Evolutionary conservation across 2,888 invertebrate species (phyloP).

Genomic region (Romanomermis culicivorax): DNA sequence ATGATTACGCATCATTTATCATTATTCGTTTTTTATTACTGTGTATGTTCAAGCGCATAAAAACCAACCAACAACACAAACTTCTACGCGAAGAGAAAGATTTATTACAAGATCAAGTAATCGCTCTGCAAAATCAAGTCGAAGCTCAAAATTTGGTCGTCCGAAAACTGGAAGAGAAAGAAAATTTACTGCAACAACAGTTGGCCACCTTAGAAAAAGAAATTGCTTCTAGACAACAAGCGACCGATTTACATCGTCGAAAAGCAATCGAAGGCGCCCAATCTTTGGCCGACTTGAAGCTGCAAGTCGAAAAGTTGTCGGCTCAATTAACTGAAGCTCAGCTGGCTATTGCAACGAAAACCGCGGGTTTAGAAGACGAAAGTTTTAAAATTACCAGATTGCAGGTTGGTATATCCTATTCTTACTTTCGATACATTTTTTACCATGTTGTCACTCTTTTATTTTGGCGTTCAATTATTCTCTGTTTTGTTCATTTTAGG

Average conservation of each 20-base stretch:
- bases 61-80: constrained; percentile 83
- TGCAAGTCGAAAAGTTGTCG: constrained; percentile 91
- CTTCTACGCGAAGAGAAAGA: constrained; percentile 80
- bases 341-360: constrained; percentile 84
- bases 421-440: not conserved
- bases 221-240: constrained; percentile 62
- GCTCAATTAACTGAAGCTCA: constrained; percentile 94
- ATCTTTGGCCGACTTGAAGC: constrained; percentile 80
- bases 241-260: constrained; percentile 90
- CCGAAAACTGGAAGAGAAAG: constrained; percentile 81
- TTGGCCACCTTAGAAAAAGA: constrained; percentile 83
- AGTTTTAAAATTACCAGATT: constrained; percentile 85
- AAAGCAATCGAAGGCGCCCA: constrained; percentile 94
- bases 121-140: constrained; percentile 60
- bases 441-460: not conserved
- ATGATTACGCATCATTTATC: not conserved
- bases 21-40: not conserved
- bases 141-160: constrained; percentile 85
- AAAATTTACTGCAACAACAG: constrained; percentile 69
- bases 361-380: constrained; percentile 78
- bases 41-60: constrained; percentile 42
- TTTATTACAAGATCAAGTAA: constrained; percentile 62
- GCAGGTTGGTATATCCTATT: constrained; percentile 27
- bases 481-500: too few species aligned
- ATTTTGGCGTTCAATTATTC: too few species aligned